Evolutionary conservation across 1,140 invertebrate genomes (phyloP).

Genomic region (Drosophila seguyi): DNA sequence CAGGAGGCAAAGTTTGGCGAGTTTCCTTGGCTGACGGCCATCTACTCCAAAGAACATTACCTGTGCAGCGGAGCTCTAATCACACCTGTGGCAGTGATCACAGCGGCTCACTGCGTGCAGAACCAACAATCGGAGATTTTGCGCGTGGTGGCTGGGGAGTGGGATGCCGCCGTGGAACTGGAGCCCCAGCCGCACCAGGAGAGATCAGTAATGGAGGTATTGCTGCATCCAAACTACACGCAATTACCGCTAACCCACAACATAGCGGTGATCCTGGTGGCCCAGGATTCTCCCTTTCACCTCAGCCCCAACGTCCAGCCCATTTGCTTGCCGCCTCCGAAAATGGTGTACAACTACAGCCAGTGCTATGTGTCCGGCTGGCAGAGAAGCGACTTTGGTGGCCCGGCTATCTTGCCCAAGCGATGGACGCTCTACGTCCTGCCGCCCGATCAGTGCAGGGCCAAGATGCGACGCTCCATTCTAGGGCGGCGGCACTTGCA

Average conservation of each 20-base stretch:
- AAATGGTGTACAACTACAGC: constrained; percentile 51
- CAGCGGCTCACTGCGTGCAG: constrained; percentile 56
- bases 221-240: constrained; percentile 61
- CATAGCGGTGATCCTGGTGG: constrained; percentile 52
- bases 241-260: constrained; percentile 49
- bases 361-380: constrained; percentile 68
- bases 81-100: constrained; percentile 47
- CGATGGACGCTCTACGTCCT: constrained; percentile 52
- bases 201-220: constrained; percentile 31
- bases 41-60: constrained; percentile 32
- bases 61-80: constrained; percentile 63
- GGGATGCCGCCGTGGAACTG: constrained; percentile 62
- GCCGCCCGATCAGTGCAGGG: constrained; percentile 57
- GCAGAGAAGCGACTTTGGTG: constrained; percentile 39
- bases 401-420: constrained; percentile 42
- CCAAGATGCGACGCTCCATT: constrained; percentile 52
- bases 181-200: constrained; percentile 54
- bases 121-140: background rate
- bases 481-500: constrained; percentile 48
- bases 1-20: constrained; percentile 59
- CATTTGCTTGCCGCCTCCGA: constrained; percentile 59
- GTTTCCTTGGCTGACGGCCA: constrained; percentile 65
- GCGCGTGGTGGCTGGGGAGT: constrained; percentile 59
- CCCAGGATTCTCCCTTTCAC: constrained; percentile 22
- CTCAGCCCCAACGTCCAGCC: constrained; percentile 40